Evolutionary conservation across 2,888 invertebrate genomes (phyloP), one percentile per base, ranked within the genome.

Genomic region (Ctenicera cuprea): DNA sequence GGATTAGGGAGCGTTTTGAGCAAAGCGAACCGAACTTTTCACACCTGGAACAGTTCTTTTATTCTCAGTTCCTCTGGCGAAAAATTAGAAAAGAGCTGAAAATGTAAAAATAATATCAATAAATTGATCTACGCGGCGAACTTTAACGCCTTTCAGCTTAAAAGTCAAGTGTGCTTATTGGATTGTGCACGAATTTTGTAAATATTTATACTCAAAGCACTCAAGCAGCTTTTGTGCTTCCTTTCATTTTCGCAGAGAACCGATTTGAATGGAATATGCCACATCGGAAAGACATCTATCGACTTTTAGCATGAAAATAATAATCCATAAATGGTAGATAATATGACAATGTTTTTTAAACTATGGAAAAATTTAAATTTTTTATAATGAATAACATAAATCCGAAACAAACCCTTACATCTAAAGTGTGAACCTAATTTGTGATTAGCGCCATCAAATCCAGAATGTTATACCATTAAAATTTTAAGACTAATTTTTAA

Each of bases 161-260:
- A 70, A 73, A 76, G 76, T 76, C 76, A 76, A 76, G 75, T 61
- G 74, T 54, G 22, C 63, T 73, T 68, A 67, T 62, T 50, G 73
- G 66, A 71, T 74, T 74, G 61, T 67, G 72, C 66, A 52, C 38
- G 72, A 74, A 70, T 77, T 73, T 70, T 20, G 76, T 72, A 73
- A 78, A 77, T 79, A 79, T 79, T 79, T 77, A 74, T 75, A 71
- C 61, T 71, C 33, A 70, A 71, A 71, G 68, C 71, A 76, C 76
- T 76, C 52, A 50, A 71, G 41, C 12, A 16, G 62, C 50, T 66
- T 33, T 64, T 48, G 38, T 54, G 68, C 45, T 54, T 37, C 20
- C 20, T 59, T 59, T 59, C n/a, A 33, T 18, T 50, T 72, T 62
- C 43, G 16, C 48, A 41, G 37, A 73, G 52, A 63, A n/a, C 26